A percentile compares a stretch with the other conserved stretches of the same genome.
phyloP scores from a whole-genome alignment of 1,140 invertebrate genomes.

The Teleopsis dalmanni region DNA sequence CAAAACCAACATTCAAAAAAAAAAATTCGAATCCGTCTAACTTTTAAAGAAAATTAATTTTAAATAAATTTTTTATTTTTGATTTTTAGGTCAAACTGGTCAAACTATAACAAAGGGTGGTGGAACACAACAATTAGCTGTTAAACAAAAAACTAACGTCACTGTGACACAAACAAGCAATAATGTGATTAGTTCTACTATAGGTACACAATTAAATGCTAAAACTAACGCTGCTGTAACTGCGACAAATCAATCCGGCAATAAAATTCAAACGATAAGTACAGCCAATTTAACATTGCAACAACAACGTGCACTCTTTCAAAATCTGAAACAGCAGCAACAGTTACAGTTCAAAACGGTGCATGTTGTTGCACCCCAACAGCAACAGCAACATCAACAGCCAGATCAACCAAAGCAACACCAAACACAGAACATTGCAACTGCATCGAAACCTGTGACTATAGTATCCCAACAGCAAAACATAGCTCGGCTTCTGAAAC shows the following conservation, averaged over 20 bases:
- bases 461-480: no score
- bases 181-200: no score
- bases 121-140: constrained; percentile 27
- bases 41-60: no score
- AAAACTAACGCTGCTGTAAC: neutral
- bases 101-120: constrained; percentile 23
- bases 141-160: neutral
- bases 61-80: no score
- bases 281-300: constrained; percentile 41
- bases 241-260: neutral
- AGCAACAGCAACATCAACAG: constrained; percentile 5
- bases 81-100: constrained; percentile 17
- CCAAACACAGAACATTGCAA: no score
- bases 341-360: constrained; percentile 11
- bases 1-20: no score
- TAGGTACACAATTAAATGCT: neutral
- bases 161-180: no score
- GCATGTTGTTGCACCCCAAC: constrained; percentile 8
- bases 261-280: constrained; percentile 18
- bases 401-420: no score
- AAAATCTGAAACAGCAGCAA: constrained; percentile 36
- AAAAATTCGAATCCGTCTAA: no score
- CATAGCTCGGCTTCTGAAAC: no score
- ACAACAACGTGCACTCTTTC: constrained; percentile 45
- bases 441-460: no score